phyloP scores from a whole-genome alignment of 2,113 vertebrate species.

The Protomyctophum bolini region DNA sequence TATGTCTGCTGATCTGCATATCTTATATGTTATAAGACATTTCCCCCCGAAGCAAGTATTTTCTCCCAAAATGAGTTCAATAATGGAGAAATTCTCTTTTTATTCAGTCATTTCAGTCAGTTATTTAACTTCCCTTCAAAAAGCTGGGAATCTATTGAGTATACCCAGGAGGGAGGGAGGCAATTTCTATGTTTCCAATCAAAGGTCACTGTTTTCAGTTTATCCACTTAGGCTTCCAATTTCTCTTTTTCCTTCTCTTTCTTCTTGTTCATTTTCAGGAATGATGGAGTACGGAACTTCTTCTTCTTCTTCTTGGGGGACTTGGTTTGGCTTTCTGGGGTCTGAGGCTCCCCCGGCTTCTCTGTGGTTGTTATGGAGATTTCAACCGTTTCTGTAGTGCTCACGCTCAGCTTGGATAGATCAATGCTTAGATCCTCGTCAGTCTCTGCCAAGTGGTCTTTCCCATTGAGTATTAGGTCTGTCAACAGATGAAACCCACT shows the following conservation, averaged over 20 bases:
- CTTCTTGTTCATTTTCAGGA: constrained; percentile 77
- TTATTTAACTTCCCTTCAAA: constrained; percentile 39
- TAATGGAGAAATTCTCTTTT: constrained; percentile 12
- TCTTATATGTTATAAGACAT: constrained; percentile 4
- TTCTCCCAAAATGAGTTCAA: neutral
- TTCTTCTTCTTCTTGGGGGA: constrained; percentile 78
- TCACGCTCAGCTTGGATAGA: constrained; percentile 73
- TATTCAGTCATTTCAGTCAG: constrained; percentile 22
- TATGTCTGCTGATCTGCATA: constrained; percentile 20
- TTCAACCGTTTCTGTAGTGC: constrained; percentile 69
- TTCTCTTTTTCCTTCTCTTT: constrained; percentile 71
- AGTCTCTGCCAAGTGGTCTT: constrained; percentile 68
- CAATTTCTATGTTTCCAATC: constrained; percentile 8
- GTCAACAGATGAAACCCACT: constrained; percentile 41
- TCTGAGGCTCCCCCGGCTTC: constrained; percentile 59
- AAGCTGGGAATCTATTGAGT: constrained; percentile 7
- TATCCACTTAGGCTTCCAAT: constrained; percentile 48
- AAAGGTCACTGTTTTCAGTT: constrained; percentile 14
- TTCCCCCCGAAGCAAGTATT: neutral
- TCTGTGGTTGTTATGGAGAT: constrained; percentile 71
- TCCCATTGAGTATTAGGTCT: constrained; percentile 73
- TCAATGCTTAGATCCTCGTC: constrained; percentile 77
- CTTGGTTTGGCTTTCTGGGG: constrained; percentile 69
- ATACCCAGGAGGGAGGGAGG: neutral
- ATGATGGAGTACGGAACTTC: constrained; percentile 77